Percentiles rank a stretch among this genome's conserved stretches.
Conservation (phyloP, 1,140 invertebrate species). For the Drosophila baimaii region DNA sequence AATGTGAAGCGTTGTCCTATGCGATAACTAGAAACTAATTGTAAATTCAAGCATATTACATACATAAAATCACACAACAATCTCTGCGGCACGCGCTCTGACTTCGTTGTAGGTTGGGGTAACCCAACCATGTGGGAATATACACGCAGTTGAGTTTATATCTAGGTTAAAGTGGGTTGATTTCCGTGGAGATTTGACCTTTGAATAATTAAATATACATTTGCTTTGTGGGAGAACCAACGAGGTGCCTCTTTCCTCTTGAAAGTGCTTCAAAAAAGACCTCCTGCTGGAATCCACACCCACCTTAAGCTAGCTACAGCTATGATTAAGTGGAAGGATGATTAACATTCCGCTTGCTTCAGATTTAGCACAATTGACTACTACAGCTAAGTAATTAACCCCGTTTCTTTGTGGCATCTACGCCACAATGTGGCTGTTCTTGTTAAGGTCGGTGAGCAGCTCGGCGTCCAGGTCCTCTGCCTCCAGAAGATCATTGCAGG, state of each 20-base stretch:
- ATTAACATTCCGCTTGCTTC: constrained; percentile 54
- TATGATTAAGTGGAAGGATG: constrained; percentile 38
- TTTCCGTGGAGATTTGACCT: background rate
- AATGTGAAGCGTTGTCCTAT: constrained; percentile 65
- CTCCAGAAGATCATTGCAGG: constrained; percentile 72
- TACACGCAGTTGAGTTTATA: constrained; percentile 34
- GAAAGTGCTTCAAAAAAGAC: background rate
- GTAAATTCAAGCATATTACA: constrained; percentile 72
- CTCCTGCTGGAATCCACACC: background rate
- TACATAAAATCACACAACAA: constrained; percentile 75
- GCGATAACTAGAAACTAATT: constrained; percentile 64
- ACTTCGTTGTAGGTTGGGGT: constrained; percentile 72
- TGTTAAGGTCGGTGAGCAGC: constrained; percentile 82
- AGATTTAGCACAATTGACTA: constrained; percentile 74
- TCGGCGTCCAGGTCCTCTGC: constrained; percentile 76
- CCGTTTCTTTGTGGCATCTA: constrained; percentile 56
- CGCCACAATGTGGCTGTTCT: constrained; percentile 83
- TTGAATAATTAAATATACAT: background rate
- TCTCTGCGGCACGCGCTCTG: constrained; percentile 48
- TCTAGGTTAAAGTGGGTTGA: constrained; percentile 7
- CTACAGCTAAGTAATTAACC: constrained; percentile 72
- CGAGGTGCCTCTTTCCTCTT: background rate
- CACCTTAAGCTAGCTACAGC: constrained; percentile 7
- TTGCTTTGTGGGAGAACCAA: background rate
- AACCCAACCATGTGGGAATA: constrained; percentile 60